Evolutionary conservation across 2,888 invertebrate genomes (phyloP).

Genomic region (Acheta domesticus): DNA sequence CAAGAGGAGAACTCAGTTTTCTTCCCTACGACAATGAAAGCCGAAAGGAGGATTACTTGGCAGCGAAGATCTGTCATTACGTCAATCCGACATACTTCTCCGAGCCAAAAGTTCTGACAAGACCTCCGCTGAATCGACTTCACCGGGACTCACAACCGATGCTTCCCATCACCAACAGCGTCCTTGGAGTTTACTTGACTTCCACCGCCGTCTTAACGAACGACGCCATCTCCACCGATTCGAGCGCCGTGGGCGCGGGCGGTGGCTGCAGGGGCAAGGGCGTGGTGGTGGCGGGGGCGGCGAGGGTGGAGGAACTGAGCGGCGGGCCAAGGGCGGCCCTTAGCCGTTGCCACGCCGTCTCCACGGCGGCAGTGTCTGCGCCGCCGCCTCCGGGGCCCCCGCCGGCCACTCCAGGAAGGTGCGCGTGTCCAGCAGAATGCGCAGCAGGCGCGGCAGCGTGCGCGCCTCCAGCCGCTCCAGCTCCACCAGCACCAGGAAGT

Average conservation of each 20-base stretch:
- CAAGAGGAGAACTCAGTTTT: no score
- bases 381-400: background rate
- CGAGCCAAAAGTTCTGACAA: no score
- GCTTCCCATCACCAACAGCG: no score
- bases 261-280: background rate
- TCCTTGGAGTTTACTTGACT: no score
- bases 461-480: background rate
- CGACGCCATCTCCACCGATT: background rate
- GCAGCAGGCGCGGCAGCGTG: background rate
- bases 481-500: slow-evolving; percentile 1
- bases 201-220: no score
- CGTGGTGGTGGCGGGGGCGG: no score
- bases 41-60: no score
- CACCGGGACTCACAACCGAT: no score
- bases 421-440: background rate
- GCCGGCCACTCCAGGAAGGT: background rate
- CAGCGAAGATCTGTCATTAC: no score
- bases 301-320: background rate
- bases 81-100: no score
- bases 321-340: background rate
- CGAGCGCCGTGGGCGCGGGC: background rate
- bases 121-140: no score
- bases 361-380: background rate
- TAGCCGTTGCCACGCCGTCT: background rate
- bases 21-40: no score